Conservation (phyloP, 2,888 invertebrate species). For the Drosophila emarginata region DNA sequence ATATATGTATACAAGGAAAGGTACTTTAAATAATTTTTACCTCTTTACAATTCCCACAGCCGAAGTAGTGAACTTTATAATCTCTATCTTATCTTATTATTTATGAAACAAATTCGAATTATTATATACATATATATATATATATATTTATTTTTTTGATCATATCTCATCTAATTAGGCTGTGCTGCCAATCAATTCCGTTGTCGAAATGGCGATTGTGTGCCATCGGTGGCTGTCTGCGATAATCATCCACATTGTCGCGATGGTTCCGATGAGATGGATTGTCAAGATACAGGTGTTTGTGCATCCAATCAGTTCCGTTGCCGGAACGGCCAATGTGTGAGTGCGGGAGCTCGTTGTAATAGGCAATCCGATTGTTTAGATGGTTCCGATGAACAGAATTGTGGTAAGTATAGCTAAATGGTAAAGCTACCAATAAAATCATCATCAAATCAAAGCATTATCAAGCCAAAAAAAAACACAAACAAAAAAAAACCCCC, state of each 20-base stretch:
- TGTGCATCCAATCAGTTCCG: constrained; percentile 80
- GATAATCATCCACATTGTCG: constrained; percentile 86
- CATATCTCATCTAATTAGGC: constrained; percentile 81
- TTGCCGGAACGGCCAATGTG: constrained; percentile 81
- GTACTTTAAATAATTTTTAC: neutral
- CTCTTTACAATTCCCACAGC: neutral
- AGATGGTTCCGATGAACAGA: constrained; percentile 85
- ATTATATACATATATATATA: no score
- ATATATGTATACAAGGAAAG: neutral
- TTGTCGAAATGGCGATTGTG: constrained; percentile 88
- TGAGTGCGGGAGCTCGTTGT: constrained; percentile 81
- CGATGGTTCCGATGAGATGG: constrained; percentile 87
- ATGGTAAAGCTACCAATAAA: neutral
- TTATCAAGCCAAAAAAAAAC: neutral
- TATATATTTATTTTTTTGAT: no score
- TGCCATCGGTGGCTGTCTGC: constrained; percentile 86
- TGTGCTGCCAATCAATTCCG: constrained; percentile 87
- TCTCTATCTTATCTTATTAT: no score
- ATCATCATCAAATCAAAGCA: constrained; percentile 1
- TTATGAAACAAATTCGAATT: no score
- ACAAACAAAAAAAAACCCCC: neutral
- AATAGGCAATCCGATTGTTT: constrained; percentile 84
- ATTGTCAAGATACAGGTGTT: constrained; percentile 82
- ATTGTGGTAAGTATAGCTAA: constrained; percentile 83
- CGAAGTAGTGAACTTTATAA: neutral